Percentiles rank a stretch among this genome's conserved stretches.
Evolutionary conservation across 2,113 vertebrate species (phyloP).

Genomic region (Centropus unirufus): DNA sequence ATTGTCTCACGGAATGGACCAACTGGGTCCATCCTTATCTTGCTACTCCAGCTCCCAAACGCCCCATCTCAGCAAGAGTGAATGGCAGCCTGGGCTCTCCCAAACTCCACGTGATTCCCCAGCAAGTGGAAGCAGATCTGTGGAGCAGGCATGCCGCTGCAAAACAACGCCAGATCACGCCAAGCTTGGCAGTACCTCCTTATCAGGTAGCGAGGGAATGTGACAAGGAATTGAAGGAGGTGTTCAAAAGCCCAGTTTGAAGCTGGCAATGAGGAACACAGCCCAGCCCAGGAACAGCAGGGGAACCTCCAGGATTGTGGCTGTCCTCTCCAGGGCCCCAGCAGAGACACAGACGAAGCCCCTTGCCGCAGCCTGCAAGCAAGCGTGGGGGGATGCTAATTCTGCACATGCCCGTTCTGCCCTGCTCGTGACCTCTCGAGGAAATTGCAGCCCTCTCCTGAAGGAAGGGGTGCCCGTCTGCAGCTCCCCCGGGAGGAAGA

Average conservation of each 20-base stretch:
- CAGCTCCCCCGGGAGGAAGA: conserved; percentile 16
- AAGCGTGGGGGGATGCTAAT: not conserved
- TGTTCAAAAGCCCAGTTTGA: not conserved
- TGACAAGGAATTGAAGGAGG: not conserved
- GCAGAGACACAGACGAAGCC: not conserved
- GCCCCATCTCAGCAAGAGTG: not conserved
- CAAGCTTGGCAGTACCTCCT: not conserved
- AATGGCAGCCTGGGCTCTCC: not conserved
- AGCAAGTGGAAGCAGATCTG: too few relatives aligned
- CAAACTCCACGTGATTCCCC: fast-evolving
- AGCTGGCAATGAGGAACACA: not conserved
- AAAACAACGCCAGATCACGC: not conserved
- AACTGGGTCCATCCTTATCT: not conserved
- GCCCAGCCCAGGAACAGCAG: not conserved
- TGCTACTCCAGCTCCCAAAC: not conserved
- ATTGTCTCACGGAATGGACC: not conserved
- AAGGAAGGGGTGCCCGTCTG: conserved; percentile 36
- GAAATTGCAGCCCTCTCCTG: conserved; percentile 38
- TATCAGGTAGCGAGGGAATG: fast-evolving
- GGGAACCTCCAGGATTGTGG: not conserved
- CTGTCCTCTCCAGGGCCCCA: not conserved
- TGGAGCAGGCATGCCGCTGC: not conserved
- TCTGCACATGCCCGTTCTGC: not conserved
- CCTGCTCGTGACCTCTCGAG: conserved; percentile 28
- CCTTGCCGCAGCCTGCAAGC: not conserved